Conservation (phyloP, 2,797 vertebrate species). For the Pelobates cultripes region DNA sequence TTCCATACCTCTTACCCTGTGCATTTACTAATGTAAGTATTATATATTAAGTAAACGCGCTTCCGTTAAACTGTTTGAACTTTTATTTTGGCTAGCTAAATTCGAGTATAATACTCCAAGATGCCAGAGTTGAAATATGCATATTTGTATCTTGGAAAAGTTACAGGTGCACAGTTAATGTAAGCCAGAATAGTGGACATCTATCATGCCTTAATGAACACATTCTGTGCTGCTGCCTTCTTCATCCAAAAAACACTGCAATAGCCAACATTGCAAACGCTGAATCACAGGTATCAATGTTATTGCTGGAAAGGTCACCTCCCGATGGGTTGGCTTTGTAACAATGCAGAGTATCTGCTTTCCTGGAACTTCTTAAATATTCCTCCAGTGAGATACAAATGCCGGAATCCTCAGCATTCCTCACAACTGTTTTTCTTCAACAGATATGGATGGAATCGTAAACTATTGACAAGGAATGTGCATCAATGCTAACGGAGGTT, state of each 20-base stretch:
- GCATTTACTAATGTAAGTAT: too few species aligned
- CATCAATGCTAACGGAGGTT: conserved; percentile 1
- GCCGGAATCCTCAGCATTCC: conserved; percentile 75
- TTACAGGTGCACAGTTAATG: conserved; percentile 15
- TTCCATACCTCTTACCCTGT: too few species aligned
- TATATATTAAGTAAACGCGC: too few species aligned
- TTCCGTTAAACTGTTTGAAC: too few species aligned
- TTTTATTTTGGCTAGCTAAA: too few species aligned
- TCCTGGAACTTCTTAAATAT: conserved; percentile 76
- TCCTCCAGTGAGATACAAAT: conserved; percentile 77
- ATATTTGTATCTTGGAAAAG: background rate
- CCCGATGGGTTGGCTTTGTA: conserved; percentile 69
- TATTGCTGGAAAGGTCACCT: conserved; percentile 49
- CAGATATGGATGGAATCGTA: conserved; percentile 66
- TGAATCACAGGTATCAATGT: conserved; percentile 55
- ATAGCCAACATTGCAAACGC: conserved; percentile 46
- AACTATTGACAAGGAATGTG: conserved; percentile 65
- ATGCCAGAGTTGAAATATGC: background rate
- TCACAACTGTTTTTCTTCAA: conserved; percentile 74
- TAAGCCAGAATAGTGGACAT: conserved; percentile 17
- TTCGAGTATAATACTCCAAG: background rate
- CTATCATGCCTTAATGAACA: conserved; percentile 14
- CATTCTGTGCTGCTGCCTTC: conserved; percentile 24
- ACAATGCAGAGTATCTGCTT: conserved; percentile 67
- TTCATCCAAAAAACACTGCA: conserved; percentile 14